These are phyloP conservation scores for Ahaetulla prasina DNA, from an alignment of 2,113 vertebrate species.

Conservation along the genomic window DNA sequence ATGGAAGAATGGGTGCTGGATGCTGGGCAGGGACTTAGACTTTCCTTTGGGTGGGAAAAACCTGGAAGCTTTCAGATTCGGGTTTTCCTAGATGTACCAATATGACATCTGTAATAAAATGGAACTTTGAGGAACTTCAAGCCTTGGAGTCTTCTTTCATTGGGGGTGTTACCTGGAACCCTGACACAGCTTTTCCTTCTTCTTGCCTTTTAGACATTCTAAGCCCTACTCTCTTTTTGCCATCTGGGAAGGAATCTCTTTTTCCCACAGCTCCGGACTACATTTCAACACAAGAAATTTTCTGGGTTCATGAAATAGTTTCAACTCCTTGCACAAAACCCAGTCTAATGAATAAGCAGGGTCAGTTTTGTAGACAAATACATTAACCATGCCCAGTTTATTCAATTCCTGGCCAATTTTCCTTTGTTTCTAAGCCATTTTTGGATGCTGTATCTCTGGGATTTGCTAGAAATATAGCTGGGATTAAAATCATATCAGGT, in stretches of 20 bases:
- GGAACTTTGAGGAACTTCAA: too few species aligned
- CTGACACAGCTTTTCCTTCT: not conserved
- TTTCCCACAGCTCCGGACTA: not conserved
- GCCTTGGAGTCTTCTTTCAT: too few species aligned
- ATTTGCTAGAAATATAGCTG: not conserved
- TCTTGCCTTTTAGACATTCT: not conserved
- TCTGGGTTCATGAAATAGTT: not conserved
- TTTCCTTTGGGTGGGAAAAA: too few species aligned
- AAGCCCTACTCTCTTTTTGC: not conserved
- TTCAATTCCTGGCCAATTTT: not conserved
- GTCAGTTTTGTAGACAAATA: not conserved
- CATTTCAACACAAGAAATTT: not conserved
- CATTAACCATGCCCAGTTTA: not conserved
- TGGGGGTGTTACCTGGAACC: too few species aligned
- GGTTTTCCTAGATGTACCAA: too few species aligned
- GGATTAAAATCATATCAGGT: not conserved
- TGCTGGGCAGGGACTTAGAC: too few species aligned
- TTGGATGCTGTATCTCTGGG: not conserved
- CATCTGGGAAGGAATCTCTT: not conserved
- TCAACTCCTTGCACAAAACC: not conserved
- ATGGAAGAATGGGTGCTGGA: too few species aligned
- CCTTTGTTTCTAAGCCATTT: not conserved
- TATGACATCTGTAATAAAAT: too few species aligned
- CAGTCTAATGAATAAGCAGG: not conserved
- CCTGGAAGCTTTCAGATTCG: too few species aligned